Conservation (phyloP, 1,140 invertebrate species). For the Cephus cinctus region DNA sequence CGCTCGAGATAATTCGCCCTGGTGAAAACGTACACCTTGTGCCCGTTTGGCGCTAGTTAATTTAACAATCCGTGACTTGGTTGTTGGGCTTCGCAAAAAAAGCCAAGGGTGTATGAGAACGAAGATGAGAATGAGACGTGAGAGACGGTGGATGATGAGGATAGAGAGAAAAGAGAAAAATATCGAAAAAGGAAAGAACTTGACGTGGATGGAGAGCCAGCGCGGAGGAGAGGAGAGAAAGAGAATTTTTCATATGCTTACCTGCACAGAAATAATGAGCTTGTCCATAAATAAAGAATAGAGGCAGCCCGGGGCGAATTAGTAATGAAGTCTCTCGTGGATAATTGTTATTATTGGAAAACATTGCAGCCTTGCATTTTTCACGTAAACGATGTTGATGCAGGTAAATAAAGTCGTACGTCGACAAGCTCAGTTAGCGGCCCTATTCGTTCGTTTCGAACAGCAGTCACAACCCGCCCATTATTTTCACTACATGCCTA, state of each 20-base stretch:
- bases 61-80: conserved; percentile 32
- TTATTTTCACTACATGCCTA: too few relatives aligned
- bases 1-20: too few relatives aligned
- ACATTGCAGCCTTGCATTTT: conserved; percentile 29
- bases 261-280: conserved; percentile 56
- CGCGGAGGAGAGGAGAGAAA: conserved; percentile 8
- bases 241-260: conserved; percentile 55
- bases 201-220: not conserved
- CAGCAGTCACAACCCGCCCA: too few relatives aligned
- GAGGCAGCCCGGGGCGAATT: conserved; percentile 44
- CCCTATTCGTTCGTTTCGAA: too few relatives aligned
- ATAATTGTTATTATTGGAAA: conserved; percentile 51
- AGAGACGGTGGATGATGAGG: not conserved
- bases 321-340: conserved; percentile 53
- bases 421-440: too few relatives aligned
- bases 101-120: too few relatives aligned
- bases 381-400: too few relatives aligned
- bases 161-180: not conserved
- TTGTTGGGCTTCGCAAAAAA: too few relatives aligned
- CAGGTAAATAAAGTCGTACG: too few relatives aligned
- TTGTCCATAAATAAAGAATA: conserved; percentile 56
- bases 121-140: not conserved
- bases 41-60: conserved; percentile 16
- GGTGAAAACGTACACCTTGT: too few relatives aligned
- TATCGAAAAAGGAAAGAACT: not conserved